phyloP scores from a whole-genome alignment of 1,140 invertebrate genomes.

The Drosophila miranda region DNA sequence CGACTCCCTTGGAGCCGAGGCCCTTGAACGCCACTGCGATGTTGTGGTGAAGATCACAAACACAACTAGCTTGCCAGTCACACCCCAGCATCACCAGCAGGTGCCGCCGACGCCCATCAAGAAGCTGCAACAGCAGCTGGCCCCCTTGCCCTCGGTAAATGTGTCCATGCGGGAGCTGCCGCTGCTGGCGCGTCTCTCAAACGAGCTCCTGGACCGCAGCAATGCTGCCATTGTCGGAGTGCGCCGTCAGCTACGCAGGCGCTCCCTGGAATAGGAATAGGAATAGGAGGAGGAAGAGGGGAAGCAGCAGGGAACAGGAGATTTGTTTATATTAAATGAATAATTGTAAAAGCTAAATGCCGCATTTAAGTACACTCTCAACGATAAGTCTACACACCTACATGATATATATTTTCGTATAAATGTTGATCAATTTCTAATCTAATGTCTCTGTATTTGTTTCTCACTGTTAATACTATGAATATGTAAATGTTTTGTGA shows the following conservation, averaged over 20 bases:
- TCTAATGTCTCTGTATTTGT: slow-evolving; percentile 55
- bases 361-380: slow-evolving; percentile 71
- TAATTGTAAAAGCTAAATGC: slow-evolving; percentile 56
- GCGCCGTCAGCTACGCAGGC: slow-evolving; percentile 59
- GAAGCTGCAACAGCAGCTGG: slow-evolving; percentile 75
- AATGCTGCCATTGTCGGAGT: slow-evolving; percentile 59
- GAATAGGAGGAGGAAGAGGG: background rate
- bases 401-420: slow-evolving; percentile 66
- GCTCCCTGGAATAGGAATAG: slow-evolving; percentile 70
- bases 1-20: slow-evolving; percentile 73
- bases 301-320: slow-evolving; percentile 37
- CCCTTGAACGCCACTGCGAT: slow-evolving; percentile 60
- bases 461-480: slow-evolving; percentile 55
- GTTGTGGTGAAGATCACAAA: slow-evolving; percentile 38
- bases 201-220: slow-evolving; percentile 71
- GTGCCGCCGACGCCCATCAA: slow-evolving; percentile 58
- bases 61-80: slow-evolving; percentile 67
- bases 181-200: slow-evolving; percentile 72
- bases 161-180: slow-evolving; percentile 81
- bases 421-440: slow-evolving; percentile 65
- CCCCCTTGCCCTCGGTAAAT: slow-evolving; percentile 76
- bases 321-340: slow-evolving; percentile 78
- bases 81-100: slow-evolving; percentile 59
- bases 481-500: slow-evolving; percentile 70
- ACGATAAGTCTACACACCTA: slow-evolving; percentile 42